Conservation (phyloP, 2,797 vertebrate genomes). For the Calcarius lapponicus region DNA sequence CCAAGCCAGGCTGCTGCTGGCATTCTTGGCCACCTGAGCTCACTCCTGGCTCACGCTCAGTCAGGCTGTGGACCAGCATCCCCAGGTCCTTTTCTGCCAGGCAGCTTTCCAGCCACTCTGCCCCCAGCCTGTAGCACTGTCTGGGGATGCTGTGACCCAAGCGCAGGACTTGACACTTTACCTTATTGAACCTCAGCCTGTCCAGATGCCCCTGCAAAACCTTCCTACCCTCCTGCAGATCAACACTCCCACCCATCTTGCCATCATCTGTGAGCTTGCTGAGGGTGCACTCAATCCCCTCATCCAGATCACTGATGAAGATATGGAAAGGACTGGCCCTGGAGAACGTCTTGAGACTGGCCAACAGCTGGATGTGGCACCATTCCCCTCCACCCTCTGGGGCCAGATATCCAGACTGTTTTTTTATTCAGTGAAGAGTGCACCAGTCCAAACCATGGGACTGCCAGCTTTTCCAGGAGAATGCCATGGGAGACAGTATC, state of each 20-base stretch:
- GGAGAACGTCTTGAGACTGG: rapidly evolving
- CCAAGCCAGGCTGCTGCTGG: background rate
- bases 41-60: background rate
- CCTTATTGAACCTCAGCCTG: background rate
- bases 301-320: background rate
- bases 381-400: background rate
- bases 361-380: background rate
- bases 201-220: background rate
- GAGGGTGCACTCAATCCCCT: background rate
- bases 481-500: background rate
- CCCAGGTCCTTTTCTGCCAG: background rate
- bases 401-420: background rate
- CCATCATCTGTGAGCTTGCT: background rate
- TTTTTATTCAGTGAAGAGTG: background rate
- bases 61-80: background rate
- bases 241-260: background rate
- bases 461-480: background rate
- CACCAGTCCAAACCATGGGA: background rate
- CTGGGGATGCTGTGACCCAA: background rate
- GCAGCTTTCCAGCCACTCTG: background rate
- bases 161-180: background rate
- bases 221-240: background rate
- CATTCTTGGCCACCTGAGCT: background rate
- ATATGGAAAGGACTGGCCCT: background rate
- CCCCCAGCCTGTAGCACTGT: background rate